phyloP scores from a whole-genome alignment of 2,797 vertebrate species.

The Tangara arthus region DNA sequence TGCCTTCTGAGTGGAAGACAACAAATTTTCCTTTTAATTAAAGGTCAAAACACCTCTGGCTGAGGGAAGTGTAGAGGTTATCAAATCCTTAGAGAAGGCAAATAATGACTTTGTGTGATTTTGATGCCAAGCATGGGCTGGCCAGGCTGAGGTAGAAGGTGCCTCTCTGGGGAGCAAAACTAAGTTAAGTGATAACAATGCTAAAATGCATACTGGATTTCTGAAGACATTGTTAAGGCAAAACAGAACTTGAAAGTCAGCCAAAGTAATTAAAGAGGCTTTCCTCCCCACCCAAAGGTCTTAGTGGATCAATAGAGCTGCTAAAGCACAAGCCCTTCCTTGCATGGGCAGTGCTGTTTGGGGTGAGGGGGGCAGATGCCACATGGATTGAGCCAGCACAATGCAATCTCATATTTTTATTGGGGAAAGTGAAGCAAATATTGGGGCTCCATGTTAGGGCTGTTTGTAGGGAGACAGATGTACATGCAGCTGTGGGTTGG shows the following conservation, averaged over 20 bases:
- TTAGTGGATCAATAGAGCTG: constrained; percentile 51
- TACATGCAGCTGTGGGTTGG: fast-evolving
- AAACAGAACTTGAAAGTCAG: constrained; percentile 44
- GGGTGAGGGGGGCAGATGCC: constrained; percentile 64
- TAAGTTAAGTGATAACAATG: constrained; percentile 73
- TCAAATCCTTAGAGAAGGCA: constrained; percentile 59
- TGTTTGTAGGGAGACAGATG: not conserved
- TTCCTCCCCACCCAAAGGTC: constrained; percentile 50
- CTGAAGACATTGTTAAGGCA: constrained; percentile 32
- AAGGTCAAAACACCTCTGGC: constrained; percentile 82
- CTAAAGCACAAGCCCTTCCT: constrained; percentile 1
- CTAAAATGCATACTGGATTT: not conserved
- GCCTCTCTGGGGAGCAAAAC: constrained; percentile 70
- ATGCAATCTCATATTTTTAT: constrained; percentile 15
- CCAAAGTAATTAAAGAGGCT: constrained; percentile 72
- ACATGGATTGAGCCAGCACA: constrained; percentile 42
- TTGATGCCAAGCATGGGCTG: constrained; percentile 7
- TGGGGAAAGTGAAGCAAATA: not conserved
- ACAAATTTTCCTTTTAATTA: constrained; percentile 85
- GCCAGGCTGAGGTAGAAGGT: not conserved
- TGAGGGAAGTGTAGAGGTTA: constrained; percentile 74
- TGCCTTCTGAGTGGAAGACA: constrained; percentile 88
- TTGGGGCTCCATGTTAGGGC: not conserved
- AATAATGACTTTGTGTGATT: constrained; percentile 47
- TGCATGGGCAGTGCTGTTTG: constrained; percentile 60